phyloP scores from a whole-genome alignment of 2,888 invertebrate genomes.

The Noctua fimbriata region DNA sequence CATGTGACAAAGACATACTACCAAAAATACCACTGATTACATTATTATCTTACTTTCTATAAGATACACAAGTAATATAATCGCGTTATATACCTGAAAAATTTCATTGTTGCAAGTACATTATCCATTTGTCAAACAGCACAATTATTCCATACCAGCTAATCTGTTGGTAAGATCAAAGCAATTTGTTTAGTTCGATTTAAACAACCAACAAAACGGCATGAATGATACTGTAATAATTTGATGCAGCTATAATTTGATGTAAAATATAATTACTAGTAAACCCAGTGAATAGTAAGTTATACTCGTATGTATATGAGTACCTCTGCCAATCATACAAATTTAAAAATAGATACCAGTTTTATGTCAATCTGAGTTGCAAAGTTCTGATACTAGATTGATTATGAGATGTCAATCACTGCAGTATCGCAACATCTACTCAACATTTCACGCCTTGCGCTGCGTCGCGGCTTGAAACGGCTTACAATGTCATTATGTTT shows the following conservation, averaged over 20 bases:
- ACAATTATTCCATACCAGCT: not conserved
- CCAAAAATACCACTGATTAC: constrained; percentile 14
- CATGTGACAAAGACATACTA: not conserved
- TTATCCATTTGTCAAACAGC: not conserved
- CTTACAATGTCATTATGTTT: not conserved
- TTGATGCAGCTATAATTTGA: not conserved
- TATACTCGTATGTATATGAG: not conserved
- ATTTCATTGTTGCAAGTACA: not conserved
- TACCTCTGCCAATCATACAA: not conserved
- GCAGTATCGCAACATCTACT: not conserved
- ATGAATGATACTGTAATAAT: not conserved
- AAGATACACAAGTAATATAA: not conserved
- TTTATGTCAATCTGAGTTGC: constrained; percentile 2
- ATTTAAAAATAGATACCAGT: constrained; percentile 1
- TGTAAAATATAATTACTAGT: not conserved
- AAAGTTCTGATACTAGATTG: constrained; percentile 14
- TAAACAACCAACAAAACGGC: not conserved
- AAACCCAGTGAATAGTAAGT: not conserved
- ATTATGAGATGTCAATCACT: constrained; percentile 2
- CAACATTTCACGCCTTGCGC: not conserved
- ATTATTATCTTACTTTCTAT: constrained; percentile 22
- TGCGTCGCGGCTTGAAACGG: not conserved
- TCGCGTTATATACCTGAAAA: not conserved
- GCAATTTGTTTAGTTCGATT: not conserved
- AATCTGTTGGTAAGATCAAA: not conserved